Conservation (phyloP, 2,888 invertebrate genomes). For the Amphiduros pacificus region DNA sequence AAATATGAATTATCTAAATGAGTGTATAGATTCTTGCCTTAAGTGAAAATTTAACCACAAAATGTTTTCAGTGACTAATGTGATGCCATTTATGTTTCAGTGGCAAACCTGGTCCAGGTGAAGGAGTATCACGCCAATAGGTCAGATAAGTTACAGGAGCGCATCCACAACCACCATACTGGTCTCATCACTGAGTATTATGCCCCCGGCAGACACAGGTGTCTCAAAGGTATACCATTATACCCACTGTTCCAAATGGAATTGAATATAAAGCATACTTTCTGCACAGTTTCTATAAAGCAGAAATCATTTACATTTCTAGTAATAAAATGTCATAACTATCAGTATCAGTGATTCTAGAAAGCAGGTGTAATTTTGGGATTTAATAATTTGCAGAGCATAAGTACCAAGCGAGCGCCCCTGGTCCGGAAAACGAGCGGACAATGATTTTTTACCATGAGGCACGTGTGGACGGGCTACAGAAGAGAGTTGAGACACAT, state of each 20-base stretch:
- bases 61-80: not conserved
- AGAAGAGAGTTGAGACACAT: slow-evolving; percentile 55
- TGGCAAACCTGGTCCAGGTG: slow-evolving; percentile 48
- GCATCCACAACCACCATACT: slow-evolving; percentile 50
- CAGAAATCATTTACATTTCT: too few relatives aligned
- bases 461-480: slow-evolving; percentile 74
- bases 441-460: slow-evolving; percentile 66
- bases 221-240: slow-evolving; percentile 58
- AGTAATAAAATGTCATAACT: too few relatives aligned
- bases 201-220: slow-evolving; percentile 47
- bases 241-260: too few relatives aligned
- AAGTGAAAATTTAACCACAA: too few relatives aligned
- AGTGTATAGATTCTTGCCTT: too few relatives aligned
- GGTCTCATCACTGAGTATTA: slow-evolving; percentile 57
- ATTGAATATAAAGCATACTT: too few relatives aligned
- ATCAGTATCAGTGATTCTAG: too few relatives aligned
- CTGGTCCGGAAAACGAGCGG: slow-evolving; percentile 61
- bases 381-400: slow-evolving; percentile 48
- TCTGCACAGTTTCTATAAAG: too few relatives aligned
- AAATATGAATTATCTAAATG: too few relatives aligned
- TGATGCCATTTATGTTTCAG: slow-evolving; percentile 33
- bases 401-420: slow-evolving; percentile 49
- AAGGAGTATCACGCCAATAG: slow-evolving; percentile 56
- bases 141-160: slow-evolving; percentile 51
- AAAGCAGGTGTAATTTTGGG: too few relatives aligned